These are phyloP conservation scores for Cactoblastis cactorum DNA, from an alignment of 2,888 invertebrate species.

Conservation along the genomic window DNA sequence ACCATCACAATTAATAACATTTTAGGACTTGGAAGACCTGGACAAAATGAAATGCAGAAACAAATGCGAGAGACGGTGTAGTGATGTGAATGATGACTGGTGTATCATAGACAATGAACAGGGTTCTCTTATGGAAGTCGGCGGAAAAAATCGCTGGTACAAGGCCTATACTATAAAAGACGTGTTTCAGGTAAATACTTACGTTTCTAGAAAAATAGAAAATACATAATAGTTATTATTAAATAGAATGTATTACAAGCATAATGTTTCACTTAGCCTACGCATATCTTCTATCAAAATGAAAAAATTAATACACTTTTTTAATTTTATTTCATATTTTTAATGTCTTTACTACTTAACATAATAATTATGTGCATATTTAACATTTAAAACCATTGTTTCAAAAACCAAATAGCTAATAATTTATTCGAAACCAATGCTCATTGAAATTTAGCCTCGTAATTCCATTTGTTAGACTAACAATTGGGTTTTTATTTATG, in stretches of 20 bases:
- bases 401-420: no score
- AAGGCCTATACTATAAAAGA: constrained; percentile 78
- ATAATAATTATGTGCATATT: neutral
- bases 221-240: no score
- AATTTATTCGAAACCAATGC: neutral
- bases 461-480: neutral
- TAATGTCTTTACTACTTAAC: neutral
- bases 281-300: no score
- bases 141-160: constrained; percentile 71
- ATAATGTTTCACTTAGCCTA: no score
- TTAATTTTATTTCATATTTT: no score
- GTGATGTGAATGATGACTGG: constrained; percentile 47
- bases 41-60: constrained; percentile 43
- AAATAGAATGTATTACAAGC: no score
- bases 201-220: no score
- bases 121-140: constrained; percentile 42
- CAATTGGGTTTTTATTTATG: no score
- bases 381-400: no score
- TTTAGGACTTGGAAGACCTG: constrained; percentile 69
- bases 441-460: neutral
- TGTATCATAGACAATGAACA: constrained; percentile 42
- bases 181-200: constrained; percentile 76
- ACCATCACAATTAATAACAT: no score
- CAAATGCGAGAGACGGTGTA: constrained; percentile 36
- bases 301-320: no score